A percentile compares a stretch with the other conserved stretches of the same genome.
Conservation (phyloP, 2,888 invertebrate species). For the Blera fallax region DNA sequence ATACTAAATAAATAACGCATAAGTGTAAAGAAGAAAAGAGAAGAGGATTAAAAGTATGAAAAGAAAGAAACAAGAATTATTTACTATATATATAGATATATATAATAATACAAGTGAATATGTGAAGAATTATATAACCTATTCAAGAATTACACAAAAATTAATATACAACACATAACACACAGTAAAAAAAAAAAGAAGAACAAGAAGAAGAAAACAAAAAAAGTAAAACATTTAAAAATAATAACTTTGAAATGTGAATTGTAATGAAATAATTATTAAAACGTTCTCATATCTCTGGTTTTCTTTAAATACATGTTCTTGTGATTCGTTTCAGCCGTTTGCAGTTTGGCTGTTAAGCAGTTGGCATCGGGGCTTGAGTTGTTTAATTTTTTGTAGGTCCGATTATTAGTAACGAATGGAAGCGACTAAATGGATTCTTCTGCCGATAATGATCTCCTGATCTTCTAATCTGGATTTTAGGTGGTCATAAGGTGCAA, state of each 20-base stretch:
- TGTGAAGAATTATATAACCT: constrained; percentile 72
- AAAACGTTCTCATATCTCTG: constrained; percentile 73
- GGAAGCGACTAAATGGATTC: not conserved
- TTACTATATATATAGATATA: constrained; percentile 71
- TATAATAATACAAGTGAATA: constrained; percentile 72
- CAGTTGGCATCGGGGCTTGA: constrained; percentile 49
- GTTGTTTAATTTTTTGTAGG: constrained; percentile 39
- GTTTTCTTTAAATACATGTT: constrained; percentile 66
- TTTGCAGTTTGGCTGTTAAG: not conserved
- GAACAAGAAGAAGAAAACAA: constrained; percentile 19
- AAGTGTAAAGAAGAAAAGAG: constrained; percentile 73
- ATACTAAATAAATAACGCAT: constrained; percentile 72
- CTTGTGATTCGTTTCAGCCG: constrained; percentile 60
- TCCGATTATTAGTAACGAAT: not conserved
- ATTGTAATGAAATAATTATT: constrained; percentile 73
- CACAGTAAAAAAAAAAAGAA: constrained; percentile 49
- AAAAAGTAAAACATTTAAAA: constrained; percentile 57
- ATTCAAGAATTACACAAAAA: constrained; percentile 72
- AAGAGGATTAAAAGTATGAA: constrained; percentile 66
- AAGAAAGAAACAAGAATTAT: constrained; percentile 70
- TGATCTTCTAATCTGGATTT: not conserved
- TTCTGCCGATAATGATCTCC: not conserved
- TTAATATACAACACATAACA: constrained; percentile 66
- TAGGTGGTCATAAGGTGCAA: too few species aligned
- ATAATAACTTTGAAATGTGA: constrained; percentile 72